phyloP scores from a whole-genome alignment of 1,140 invertebrate species.

The Capitella teleta region DNA sequence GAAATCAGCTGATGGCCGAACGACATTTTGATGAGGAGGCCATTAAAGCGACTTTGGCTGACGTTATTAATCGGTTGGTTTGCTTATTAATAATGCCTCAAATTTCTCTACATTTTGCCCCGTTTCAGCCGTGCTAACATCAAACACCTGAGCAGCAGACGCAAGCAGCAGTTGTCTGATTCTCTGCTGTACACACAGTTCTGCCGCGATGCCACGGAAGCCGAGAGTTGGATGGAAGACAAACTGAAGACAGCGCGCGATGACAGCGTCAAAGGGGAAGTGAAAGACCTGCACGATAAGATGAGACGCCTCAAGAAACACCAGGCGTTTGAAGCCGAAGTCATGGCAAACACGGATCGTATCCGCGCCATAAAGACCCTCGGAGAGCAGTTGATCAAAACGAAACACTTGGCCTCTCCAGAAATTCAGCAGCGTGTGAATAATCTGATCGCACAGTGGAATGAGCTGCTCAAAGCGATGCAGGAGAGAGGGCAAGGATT shows the following conservation, averaged over 20 bases:
- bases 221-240: slow-evolving; percentile 82
- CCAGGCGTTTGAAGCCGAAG: slow-evolving; percentile 91
- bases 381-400: slow-evolving; percentile 51
- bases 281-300: slow-evolving; percentile 87
- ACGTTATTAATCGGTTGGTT: slow-evolving; percentile 23
- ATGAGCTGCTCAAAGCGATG: slow-evolving; percentile 65
- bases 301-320: slow-evolving; percentile 97
- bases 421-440: slow-evolving; percentile 65
- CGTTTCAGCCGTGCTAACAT: slow-evolving; percentile 53
- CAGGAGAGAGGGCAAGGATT: slow-evolving; percentile 69
- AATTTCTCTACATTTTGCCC: neutral
- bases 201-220: slow-evolving; percentile 75
- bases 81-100: neutral
- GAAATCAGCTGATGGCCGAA: slow-evolving; percentile 26
- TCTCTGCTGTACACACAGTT: slow-evolving; percentile 78
- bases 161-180: slow-evolving; percentile 57
- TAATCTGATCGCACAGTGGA: slow-evolving; percentile 63
- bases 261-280: slow-evolving; percentile 72
- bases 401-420: slow-evolving; percentile 49
- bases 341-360: slow-evolving; percentile 73
- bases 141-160: slow-evolving; percentile 47
- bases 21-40: slow-evolving; percentile 38
- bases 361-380: slow-evolving; percentile 66
- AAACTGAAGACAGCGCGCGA: slow-evolving; percentile 81
- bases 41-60: slow-evolving; percentile 23